These are phyloP conservation scores for Drosophila melanosoma DNA, from an alignment of 2,888 invertebrate genomes.

Conservation along the genomic window DNA sequence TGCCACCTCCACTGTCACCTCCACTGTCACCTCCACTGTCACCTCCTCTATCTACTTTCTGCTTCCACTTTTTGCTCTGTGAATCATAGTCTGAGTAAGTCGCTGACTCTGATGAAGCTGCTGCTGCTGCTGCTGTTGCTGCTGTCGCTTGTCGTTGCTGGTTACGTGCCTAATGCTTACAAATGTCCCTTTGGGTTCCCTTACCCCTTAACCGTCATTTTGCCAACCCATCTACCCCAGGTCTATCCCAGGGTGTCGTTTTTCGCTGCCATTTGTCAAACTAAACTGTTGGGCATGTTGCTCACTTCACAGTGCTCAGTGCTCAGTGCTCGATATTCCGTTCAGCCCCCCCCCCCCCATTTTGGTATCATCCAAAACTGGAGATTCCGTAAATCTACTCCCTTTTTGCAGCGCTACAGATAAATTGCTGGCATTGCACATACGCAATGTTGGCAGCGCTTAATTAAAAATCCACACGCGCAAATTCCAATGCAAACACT, in stretches of 20 bases:
- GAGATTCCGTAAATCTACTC: constrained; percentile 23
- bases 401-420: constrained; percentile 5
- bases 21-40: neutral
- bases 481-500: constrained; percentile 69
- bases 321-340: neutral
- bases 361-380: neutral
- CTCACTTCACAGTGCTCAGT: constrained; percentile 38
- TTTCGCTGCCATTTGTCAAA: constrained; percentile 54
- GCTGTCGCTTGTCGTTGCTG: constrained; percentile 32
- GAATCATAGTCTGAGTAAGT: constrained; percentile 10
- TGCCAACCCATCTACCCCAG: neutral
- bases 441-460: constrained; percentile 59
- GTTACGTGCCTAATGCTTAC: constrained; percentile 69
- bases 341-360: neutral
- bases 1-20: neutral
- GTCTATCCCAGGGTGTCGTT: constrained; percentile 29
- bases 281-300: constrained; percentile 55
- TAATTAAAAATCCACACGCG: constrained; percentile 72
- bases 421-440: constrained; percentile 63
- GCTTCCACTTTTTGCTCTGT: neutral
- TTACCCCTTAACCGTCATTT: neutral
- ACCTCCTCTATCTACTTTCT: neutral
- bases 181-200: constrained; percentile 55
- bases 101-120: constrained; percentile 11
- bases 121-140: neutral